Evolutionary conservation across 2,888 invertebrate genomes (phyloP).

Genomic region (Ommatoiulus sabulosus): DNA sequence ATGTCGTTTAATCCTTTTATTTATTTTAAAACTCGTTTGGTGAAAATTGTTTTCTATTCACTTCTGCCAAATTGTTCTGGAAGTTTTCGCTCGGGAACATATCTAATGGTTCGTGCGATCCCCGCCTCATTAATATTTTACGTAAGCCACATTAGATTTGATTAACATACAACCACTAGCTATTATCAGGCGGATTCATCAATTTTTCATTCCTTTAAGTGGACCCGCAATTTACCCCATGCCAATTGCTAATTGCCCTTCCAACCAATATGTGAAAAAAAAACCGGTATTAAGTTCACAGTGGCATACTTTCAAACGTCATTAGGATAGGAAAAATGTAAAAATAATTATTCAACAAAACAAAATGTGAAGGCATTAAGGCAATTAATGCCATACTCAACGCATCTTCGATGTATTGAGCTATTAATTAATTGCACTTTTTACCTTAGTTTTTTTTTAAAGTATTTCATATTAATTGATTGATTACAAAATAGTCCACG

Average conservation of each 20-base stretch:
- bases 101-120: neutral
- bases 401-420: neutral
- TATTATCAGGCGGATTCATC: slow-evolving; percentile 32
- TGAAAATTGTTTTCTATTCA: neutral
- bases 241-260: slow-evolving; percentile 1
- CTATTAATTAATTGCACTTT: neutral
- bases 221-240: slow-evolving; percentile 12
- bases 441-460: neutral
- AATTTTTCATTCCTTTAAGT: slow-evolving; percentile 26
- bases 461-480: neutral
- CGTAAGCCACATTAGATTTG: slow-evolving; percentile 16
- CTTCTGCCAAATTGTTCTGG: neutral
- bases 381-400: neutral
- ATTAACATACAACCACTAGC: slow-evolving; percentile 38
- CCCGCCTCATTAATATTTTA: neutral
- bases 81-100: slow-evolving; percentile 16
- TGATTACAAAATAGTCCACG: neutral
- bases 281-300: neutral
- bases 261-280: neutral
- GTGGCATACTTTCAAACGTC: neutral
- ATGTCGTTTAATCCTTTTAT: neutral
- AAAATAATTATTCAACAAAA: neutral
- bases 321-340: neutral
- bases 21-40: neutral
- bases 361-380: neutral